A percentile compares a stretch with the other conserved stretches of the same genome.
Evolutionary conservation across 2,888 invertebrate species (phyloP).

Genomic region (Isotomurus palustris): DNA sequence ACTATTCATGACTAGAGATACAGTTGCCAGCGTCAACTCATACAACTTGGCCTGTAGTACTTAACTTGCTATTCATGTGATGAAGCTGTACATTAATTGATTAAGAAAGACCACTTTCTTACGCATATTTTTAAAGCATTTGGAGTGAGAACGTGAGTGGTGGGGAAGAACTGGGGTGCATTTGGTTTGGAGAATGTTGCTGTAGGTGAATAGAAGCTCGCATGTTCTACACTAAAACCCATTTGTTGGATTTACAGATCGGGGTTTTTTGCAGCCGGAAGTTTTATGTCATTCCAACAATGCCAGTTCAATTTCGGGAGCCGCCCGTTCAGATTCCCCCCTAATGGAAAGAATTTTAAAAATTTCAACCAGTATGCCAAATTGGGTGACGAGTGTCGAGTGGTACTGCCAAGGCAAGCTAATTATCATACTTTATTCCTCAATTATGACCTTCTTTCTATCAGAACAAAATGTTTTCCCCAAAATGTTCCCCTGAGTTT

Average conservation of each 20-base stretch:
- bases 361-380: constrained; percentile 72
- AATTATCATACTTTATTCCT: constrained; percentile 7
- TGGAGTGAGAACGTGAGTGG: background rate
- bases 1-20: too few species aligned
- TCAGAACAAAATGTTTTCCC: background rate
- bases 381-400: constrained; percentile 72
- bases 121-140: too few species aligned
- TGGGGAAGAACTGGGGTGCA: background rate
- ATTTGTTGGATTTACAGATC: constrained; percentile 54
- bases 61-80: too few species aligned
- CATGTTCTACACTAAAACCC: constrained; percentile 5
- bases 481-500: constrained; percentile 4
- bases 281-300: constrained; percentile 95
- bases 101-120: too few species aligned
- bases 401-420: constrained; percentile 66
- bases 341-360: constrained; percentile 60
- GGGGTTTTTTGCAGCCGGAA: constrained; percentile 91
- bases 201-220: constrained; percentile 2
- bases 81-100: too few species aligned
- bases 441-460: constrained; percentile 6
- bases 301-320: constrained; percentile 89
- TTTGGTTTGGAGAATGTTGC: constrained; percentile 4
- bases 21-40: too few species aligned
- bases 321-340: constrained; percentile 71
- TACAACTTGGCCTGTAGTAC: too few species aligned